Evolutionary conservation across 2,113 vertebrate genomes (phyloP).

Genomic region (Struthio camelus): DNA sequence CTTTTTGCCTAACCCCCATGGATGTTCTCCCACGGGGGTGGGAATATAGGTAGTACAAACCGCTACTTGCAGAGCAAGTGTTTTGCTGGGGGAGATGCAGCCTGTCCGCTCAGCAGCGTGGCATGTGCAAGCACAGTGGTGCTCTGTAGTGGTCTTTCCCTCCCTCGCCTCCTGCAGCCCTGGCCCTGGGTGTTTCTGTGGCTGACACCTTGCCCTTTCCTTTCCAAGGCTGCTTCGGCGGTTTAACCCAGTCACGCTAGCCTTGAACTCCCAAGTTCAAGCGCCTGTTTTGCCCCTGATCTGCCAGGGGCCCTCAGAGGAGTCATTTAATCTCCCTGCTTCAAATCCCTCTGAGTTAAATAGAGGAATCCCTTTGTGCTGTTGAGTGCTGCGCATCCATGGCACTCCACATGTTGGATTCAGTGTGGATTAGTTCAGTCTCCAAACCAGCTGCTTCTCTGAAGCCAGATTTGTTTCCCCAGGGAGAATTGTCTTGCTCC

Average conservation of each 20-base stretch:
- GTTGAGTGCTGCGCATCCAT: neutral
- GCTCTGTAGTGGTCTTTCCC: neutral
- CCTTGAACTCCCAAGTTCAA: neutral
- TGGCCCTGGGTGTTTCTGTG: accelerated
- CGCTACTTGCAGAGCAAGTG: neutral
- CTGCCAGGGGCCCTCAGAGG: neutral
- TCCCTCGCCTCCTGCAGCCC: neutral
- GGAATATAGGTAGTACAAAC: neutral
- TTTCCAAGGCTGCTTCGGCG: accelerated
- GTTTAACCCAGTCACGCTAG: neutral
- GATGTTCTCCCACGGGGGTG: accelerated
- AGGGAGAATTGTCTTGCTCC: neutral
- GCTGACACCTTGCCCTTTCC: neutral
- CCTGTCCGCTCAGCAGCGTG: neutral
- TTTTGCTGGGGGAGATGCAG: neutral
- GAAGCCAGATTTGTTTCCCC: slow-evolving; percentile 23
- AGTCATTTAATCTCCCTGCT: neutral
- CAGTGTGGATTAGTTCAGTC: slow-evolving; percentile 16
- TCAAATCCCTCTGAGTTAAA: slow-evolving; percentile 7
- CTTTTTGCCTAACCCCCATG: accelerated
- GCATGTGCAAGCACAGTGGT: accelerated
- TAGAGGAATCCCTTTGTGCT: slow-evolving; percentile 35
- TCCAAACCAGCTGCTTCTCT: slow-evolving; percentile 37
- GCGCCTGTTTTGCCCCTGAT: neutral
- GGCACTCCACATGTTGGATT: slow-evolving; percentile 12